These are phyloP conservation scores for Anthoscopus minutus DNA, from an alignment of 2,113 vertebrate genomes.

Conservation along the genomic window DNA sequence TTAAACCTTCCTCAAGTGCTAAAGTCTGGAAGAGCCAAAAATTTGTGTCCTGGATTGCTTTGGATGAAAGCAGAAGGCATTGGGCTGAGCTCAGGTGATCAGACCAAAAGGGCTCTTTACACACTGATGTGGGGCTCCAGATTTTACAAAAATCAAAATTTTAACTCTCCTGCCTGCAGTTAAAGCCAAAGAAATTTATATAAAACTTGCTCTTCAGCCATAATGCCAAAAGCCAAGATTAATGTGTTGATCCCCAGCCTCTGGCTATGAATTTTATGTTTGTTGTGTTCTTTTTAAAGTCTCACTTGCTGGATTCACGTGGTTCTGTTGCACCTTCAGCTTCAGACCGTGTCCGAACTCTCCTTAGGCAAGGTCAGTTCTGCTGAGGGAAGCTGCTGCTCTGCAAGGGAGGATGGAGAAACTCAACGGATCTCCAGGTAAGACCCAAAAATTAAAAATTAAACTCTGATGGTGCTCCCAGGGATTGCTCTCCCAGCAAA, in stretches of 20 bases:
- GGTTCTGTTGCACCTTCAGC: not conserved
- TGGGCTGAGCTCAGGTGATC: not conserved
- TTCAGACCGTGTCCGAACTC: rapidly evolving
- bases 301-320: not conserved
- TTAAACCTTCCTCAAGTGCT: not conserved
- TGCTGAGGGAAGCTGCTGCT: not conserved
- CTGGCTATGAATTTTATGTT: rapidly evolving
- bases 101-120: not conserved
- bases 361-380: not conserved
- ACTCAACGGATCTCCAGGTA: not conserved
- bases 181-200: not conserved
- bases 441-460: not conserved
- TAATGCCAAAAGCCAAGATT: not conserved
- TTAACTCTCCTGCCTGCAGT: not conserved
- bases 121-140: not conserved
- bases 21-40: not conserved
- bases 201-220: not conserved
- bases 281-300: not conserved
- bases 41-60: not conserved
- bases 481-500: not conserved
- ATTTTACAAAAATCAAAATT: not conserved
- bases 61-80: not conserved
- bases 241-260: not conserved
- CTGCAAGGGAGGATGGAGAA: not conserved
- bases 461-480: too few species aligned